Base-by-base conservation (phyloP, 2,113 vertebrate genomes). In the Panthera tigris region DNA sequence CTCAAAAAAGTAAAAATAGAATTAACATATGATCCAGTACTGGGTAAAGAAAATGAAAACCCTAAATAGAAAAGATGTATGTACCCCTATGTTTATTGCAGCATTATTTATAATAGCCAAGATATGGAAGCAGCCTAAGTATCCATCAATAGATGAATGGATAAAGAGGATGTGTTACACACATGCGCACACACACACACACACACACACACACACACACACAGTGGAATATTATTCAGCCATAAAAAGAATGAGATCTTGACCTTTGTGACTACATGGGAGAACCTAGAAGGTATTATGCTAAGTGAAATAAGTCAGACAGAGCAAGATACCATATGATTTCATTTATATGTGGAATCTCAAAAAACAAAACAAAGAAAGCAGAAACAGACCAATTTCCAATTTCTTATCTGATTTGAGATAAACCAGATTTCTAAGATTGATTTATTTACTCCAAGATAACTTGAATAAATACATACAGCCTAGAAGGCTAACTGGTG, bases 401-500 rank as follows among this genome's bases (percentile, higher is more conserved):
- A 78, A 3, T 29, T 86, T 88, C 52, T 68, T 80, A 11, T 14
- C 19, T 63, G n/a, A 66, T 68, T 19, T 87, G 66, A 90, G 31
- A 81, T 85, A 52, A 61, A 45, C 3, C 39, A 7, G 11, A 89
- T 96, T 71, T 87, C n/a, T n/a, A 80, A 84, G 36, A 27, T 0
- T 92, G 91, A 63, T 41, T 83, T 85, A 78, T 73, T 96, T 52
- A 86, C 61, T 79, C 36, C 33, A 89, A n/a, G 52, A 76, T 78
- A n/a, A 82, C 12, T 41, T 50, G 68, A 91, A 5, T 81, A 55
- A 69, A 52, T 92, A 81, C 57, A 63, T 33, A 48, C 7, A 92
- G 45, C 21, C 39, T 2, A 5, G 36, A 36, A 39, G 31, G 2
- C 29, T 31, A 52, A 16, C n/a, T 55, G 63, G 73, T 80, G 69